Percentiles rank a stretch among this genome's conserved stretches.
Evolutionary conservation across 2,888 invertebrate species (phyloP).

Genomic region (Arrhopalites spinosus): DNA sequence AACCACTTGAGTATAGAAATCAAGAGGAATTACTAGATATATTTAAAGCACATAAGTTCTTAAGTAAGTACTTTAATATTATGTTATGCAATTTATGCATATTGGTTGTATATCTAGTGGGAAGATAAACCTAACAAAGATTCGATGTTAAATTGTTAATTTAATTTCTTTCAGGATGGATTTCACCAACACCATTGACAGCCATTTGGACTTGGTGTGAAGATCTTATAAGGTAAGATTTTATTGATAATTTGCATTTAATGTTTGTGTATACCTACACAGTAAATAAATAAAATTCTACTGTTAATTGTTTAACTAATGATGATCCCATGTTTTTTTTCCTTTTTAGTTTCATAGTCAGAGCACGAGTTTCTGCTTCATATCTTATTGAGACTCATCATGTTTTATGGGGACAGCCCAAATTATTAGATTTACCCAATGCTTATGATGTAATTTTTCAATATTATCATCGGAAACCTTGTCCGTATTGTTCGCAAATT

Average conservation of each 20-base stretch:
- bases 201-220: conserved; percentile 70
- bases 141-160: too few relatives aligned
- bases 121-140: too few relatives aligned
- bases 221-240: conserved; percentile 63
- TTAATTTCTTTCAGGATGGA: too few relatives aligned
- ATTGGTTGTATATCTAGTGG: too few relatives aligned
- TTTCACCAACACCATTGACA: conserved; percentile 56
- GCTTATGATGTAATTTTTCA: conserved; percentile 90
- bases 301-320: too few relatives aligned
- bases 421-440: conserved; percentile 80
- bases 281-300: too few relatives aligned
- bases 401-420: conserved; percentile 78
- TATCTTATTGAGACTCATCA: conserved; percentile 73
- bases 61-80: too few relatives aligned
- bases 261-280: too few relatives aligned
- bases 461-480: conserved; percentile 89
- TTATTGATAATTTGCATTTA: too few relatives aligned
- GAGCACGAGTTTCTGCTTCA: conserved; percentile 68
- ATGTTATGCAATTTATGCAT: too few relatives aligned
- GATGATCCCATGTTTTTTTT: too few relatives aligned
- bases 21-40: conserved; percentile 24
- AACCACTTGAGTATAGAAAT: background rate
- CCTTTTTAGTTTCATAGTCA: conserved; percentile 64
- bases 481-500: conserved; percentile 84
- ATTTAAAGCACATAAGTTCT: conserved; percentile 47